Evolutionary conservation across 1,140 invertebrate genomes (phyloP), one percentile per base, ranked within the genome.

Genomic region (Diploscapter pachys): DNA sequence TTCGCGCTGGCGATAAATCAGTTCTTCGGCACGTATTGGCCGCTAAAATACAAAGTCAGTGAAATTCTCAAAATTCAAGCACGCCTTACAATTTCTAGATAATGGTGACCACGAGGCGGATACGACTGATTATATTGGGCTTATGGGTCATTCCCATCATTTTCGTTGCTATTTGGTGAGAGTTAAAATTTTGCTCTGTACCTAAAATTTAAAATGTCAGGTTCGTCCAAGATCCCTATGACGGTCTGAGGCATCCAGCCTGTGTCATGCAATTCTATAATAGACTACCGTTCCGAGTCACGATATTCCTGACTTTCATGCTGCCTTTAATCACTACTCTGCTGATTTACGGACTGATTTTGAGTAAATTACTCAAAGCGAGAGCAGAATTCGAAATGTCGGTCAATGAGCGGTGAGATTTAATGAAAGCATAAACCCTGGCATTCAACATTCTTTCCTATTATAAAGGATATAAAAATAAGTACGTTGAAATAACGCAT

Each of bases 1-100:
- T 80, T 82, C 49, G 81, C 81, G 9, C 62, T 82, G 9, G 80
- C 81, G 4, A 78, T 82, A n/a, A 82, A 82, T 78, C 81, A 82
- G 63, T 82, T 80, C 70, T 59, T 82, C 51, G 81, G 81, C 51
- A 82, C 80, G 49, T 71, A 81, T 13, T 81, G 73, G 71, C 81
- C 81, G 13, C 76, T 82, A 4, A 79, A 75, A 64, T 82, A 82
- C 56, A 82, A 82, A 70, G 80, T 81, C 51, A 31, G 62, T 73
- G 56, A 2, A 63, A 6, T 31, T 59, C 71, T 5, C 4, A 8
- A 3, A 69, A 5, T 62, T 4, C 11, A n/a, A 3, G 53, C 54
- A 54, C 13, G 4, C 57, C 3, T 3, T 63, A 5, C 5, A 70
- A 48, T 72, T 80, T 72, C 72, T 31, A 81, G 80, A 73, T 80